phyloP scores from a whole-genome alignment of 2,888 invertebrate species.

The Nineta flava region DNA sequence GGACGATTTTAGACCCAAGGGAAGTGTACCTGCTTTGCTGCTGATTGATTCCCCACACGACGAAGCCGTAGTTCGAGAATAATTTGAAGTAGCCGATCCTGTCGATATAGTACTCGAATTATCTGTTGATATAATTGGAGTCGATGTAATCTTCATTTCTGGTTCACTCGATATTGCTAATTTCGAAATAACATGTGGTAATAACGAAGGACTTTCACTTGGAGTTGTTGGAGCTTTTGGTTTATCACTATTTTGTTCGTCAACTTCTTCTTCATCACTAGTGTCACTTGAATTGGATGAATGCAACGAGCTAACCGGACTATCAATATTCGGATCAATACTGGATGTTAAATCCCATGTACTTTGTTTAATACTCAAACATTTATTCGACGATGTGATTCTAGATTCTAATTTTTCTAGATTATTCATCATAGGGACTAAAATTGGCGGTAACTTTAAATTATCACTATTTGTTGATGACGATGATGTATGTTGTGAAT shows the following conservation, averaged over 20 bases:
- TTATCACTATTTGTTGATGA: conserved; percentile 30
- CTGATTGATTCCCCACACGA: conserved; percentile 13
- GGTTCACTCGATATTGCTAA: conserved; percentile 3
- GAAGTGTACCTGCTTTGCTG: conserved; percentile 8
- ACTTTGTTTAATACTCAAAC: conserved; percentile 21
- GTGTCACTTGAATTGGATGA: conserved; percentile 23
- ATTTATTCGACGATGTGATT: conserved; percentile 7
- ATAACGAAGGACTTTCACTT: conserved; percentile 21
- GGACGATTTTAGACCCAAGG: no score
- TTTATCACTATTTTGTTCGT: not conserved
- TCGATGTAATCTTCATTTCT: conserved; percentile 10
- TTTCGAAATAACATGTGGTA: conserved; percentile 1
- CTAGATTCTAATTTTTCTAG: conserved; percentile 27
- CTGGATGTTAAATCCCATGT: conserved; percentile 51
- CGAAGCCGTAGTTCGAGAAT: conserved; percentile 4
- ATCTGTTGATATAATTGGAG: conserved; percentile 12
- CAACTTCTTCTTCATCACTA: conserved; percentile 26
- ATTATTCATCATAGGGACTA: conserved; percentile 50
- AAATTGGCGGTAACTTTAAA: conserved; percentile 51
- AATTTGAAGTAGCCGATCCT: conserved; percentile 9
- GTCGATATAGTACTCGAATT: conserved; percentile 17
- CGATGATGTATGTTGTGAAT: conserved; percentile 37
- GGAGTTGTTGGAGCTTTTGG: conserved; percentile 24
- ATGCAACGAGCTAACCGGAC: conserved; percentile 31
- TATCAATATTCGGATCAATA: conserved; percentile 53